Evolutionary conservation across 1,140 invertebrate species (phyloP), one percentile per base, ranked within the genome.

Genomic region (Chelonus insularis): DNA sequence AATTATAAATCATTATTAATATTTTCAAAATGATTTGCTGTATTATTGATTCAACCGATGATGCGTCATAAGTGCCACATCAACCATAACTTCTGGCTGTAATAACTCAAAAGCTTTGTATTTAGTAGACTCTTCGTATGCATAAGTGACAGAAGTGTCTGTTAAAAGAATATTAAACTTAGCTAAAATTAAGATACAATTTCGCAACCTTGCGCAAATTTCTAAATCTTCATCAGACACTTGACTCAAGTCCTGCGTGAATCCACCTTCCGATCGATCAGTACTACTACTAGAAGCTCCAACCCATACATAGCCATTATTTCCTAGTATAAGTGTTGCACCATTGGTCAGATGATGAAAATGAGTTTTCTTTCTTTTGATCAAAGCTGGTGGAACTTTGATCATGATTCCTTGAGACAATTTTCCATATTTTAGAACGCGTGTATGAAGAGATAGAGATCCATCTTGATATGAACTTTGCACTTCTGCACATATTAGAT

Each of bases 261-360:
- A 94, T 11, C 92, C 92, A 52, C 91, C 92, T 37, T 87, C 87
- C 29, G 88, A 87, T 21, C 87, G 86, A 65, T 89, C 87, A 8
- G 88, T 85, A 5, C 85, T 81, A 12, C 78, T 80, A 36, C 79
- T 73, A 50, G 85, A 88, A 11, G 94, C 92, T 57, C 88, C 90
- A 48, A 99, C 92, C 95, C 95, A 99, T 54, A 99, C 90, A 68
- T 91, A 97, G 0, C 98, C 97, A 80, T 99, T 99, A 68, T 95
- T 96, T 6, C 97, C 97, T 6, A 99, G 85, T 58, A 99, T 97
- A 6, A 99, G 82, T 65, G 89, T 93, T 0, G 91, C 91, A 0
- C 96, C 96, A 76, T 91, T 93, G 0, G 91, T 88, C 29, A 99
- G 82, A 78, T 93, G 93, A 72, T 98, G 96, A 75, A 98, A 99